Conservation (phyloP, 2,797 vertebrate genomes). For the Oryzias sinensis region DNA sequence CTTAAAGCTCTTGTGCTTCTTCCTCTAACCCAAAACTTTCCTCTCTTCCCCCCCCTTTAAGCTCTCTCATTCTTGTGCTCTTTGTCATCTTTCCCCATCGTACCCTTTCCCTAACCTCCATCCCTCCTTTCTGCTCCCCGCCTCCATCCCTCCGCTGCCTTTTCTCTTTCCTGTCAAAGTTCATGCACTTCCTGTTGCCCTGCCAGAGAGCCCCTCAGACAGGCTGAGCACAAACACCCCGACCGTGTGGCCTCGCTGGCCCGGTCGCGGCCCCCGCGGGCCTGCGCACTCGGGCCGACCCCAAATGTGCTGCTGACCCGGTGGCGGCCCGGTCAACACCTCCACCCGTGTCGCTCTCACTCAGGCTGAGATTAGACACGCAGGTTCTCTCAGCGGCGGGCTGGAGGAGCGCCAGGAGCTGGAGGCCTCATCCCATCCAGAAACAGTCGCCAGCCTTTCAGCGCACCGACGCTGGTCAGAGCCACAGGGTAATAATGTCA, state of each 20-base stretch:
- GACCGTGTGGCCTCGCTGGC: conserved; percentile 39
- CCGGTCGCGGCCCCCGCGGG: conserved; percentile 45
- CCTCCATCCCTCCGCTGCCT: conserved; percentile 28
- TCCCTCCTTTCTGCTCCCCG: conserved; percentile 19
- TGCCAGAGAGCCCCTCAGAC: conserved; percentile 28
- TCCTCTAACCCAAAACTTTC: conserved; percentile 5
- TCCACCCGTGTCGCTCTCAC: conserved; percentile 56
- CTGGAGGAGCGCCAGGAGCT: conserved; percentile 56
- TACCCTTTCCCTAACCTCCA: conserved; percentile 51
- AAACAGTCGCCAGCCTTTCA: conserved; percentile 6
- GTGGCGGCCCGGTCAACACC: conserved; percentile 57
- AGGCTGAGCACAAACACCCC: conserved; percentile 37
- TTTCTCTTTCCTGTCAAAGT: conserved; percentile 72
- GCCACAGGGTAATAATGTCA: neutral
- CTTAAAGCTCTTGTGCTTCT: conserved; percentile 11
- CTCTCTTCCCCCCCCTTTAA: conserved; percentile 1
- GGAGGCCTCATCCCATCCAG: conserved; percentile 37
- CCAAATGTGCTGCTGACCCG: conserved; percentile 42
- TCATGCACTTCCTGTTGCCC: conserved; percentile 71
- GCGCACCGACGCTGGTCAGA: conserved; percentile 2
- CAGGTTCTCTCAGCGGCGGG: conserved; percentile 8
- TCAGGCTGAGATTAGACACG: conserved; percentile 51
- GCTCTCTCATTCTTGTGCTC: conserved; percentile 1
- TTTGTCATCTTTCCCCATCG: conserved; percentile 26
- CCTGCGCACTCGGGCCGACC: conserved; percentile 16